Base-by-base conservation (phyloP, 2,113 vertebrate species). In the Thalassarche chlororhynchos region DNA sequence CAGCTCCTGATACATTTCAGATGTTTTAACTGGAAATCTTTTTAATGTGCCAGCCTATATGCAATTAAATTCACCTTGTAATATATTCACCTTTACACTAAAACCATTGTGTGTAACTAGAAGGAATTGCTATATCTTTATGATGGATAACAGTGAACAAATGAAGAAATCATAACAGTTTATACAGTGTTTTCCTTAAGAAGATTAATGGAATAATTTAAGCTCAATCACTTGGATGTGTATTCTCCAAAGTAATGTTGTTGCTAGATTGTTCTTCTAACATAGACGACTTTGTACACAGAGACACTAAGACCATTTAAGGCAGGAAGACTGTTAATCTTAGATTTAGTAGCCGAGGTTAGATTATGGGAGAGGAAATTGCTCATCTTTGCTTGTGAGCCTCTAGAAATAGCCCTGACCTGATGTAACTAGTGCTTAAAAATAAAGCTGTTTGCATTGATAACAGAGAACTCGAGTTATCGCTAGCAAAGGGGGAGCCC, bases 21-120 rank as follows among this genome's bases (percentile, higher is more conserved):
- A 76, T 80, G 36, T 71, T 81, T 97, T 82, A 94, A 95, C 36
- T 52, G 49, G 70, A 93, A 98, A 93, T 85, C 31, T 44, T 97
- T 92, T 96, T 82, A 91, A 66, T 88, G 36, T 89, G 66, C 31
- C 76, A 79, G 60, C 21, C 29, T 51, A 32, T 36, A 85, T 38
- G 12, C 57, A 71, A 82, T 54, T 61, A 31, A 52, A 77, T 74
- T 91, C 72, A 66, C 25, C 34, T 91, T 84, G 38, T 57, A 89
- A 64, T 71, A 52, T 6, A 61, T 23, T 32, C 6, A 60, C n/a
- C 34, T 95, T 92, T 92, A 80, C 93, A 93, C 28, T 61, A 84
- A 71, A 49, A 40, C 32, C 34, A 57, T 23, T 78, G 14, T 81
- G 14, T 58, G 17, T 68, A 78, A 78, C 17, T 36, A 51, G 85